Evolutionary conservation across 2,113 vertebrate genomes (phyloP).

Genomic region (Noctilio leporinus): DNA sequence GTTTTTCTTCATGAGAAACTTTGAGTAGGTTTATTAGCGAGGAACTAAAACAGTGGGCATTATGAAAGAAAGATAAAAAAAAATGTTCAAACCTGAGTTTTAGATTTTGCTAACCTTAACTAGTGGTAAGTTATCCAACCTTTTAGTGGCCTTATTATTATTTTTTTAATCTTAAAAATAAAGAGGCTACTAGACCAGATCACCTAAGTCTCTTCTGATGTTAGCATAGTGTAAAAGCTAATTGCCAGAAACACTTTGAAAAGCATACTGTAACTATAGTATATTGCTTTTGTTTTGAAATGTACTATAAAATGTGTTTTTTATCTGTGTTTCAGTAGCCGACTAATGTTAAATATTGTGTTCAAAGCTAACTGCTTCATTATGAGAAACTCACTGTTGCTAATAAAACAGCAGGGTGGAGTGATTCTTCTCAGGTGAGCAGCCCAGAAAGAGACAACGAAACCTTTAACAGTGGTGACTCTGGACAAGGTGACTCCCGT

Average conservation of each 20-base stretch:
- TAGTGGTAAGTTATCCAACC: background rate
- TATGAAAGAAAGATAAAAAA: background rate
- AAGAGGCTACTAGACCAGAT: background rate
- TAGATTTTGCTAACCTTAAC: background rate
- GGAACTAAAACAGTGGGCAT: background rate
- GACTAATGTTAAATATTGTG: slow-evolving; percentile 62
- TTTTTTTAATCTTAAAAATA: background rate
- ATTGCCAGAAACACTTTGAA: background rate
- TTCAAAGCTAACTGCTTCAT: slow-evolving; percentile 66
- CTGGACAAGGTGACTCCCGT: slow-evolving; percentile 90
- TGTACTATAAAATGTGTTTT: slow-evolving; percentile 37
- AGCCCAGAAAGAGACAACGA: slow-evolving; percentile 91
- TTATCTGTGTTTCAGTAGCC: slow-evolving; percentile 54
- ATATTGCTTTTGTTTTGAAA: slow-evolving; percentile 34
- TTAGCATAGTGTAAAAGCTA: background rate
- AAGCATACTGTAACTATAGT: background rate
- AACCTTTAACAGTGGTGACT: slow-evolving; percentile 86
- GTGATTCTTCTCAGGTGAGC: slow-evolving; percentile 93
- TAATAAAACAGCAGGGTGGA: slow-evolving; percentile 86
- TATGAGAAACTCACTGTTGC: slow-evolving; percentile 70
- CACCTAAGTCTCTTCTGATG: background rate
- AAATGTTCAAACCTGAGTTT: background rate
- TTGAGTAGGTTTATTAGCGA: background rate
- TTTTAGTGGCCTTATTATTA: background rate
- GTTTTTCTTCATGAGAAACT: background rate